A percentile compares a stretch with the other conserved stretches of the same genome.
phyloP scores from a whole-genome alignment of 2,113 vertebrate species.

The Pycnonotus jocosus region DNA sequence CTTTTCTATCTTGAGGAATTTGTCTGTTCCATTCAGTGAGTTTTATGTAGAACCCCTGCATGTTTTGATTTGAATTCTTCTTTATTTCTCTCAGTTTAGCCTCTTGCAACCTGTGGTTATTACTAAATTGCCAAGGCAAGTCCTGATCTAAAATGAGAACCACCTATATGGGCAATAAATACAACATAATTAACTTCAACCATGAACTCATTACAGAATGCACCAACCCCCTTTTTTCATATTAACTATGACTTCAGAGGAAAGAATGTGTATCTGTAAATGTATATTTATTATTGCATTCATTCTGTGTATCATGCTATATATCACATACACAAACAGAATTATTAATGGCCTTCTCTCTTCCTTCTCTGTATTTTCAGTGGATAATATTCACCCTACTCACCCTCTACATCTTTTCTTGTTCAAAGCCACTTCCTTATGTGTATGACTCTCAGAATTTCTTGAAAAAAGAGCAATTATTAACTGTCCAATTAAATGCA shows the following conservation, averaged over 20 bases:
- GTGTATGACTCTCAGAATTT: neutral
- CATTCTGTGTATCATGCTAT: neutral
- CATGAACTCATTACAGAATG: slow-evolving; percentile 26
- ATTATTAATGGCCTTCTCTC: neutral
- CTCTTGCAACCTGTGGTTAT: slow-evolving; percentile 69
- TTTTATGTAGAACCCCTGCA: slow-evolving; percentile 69
- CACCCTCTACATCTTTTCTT: neutral
- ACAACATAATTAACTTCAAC: slow-evolving; percentile 66
- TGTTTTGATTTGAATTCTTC: slow-evolving; percentile 61
- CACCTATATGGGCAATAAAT: slow-evolving; percentile 69
- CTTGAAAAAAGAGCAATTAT: slow-evolving; percentile 18
- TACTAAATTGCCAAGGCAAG: slow-evolving; percentile 67
- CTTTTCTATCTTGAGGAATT: slow-evolving; percentile 11
- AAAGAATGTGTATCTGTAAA: neutral
- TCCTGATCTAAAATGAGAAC: slow-evolving; percentile 55
- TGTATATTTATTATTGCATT: neutral
- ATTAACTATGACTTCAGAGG: neutral
- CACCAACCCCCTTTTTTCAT: neutral
- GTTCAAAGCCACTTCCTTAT: neutral
- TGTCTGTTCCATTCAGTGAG: slow-evolving; percentile 56
- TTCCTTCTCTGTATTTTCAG: neutral
- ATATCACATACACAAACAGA: neutral
- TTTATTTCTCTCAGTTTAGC: slow-evolving; percentile 57
- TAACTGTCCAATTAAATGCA: slow-evolving; percentile 24
- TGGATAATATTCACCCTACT: neutral